These are phyloP conservation scores for Diachasmimorpha longicaudata DNA, from an alignment of 1,140 invertebrate genomes.

Conservation along the genomic window DNA sequence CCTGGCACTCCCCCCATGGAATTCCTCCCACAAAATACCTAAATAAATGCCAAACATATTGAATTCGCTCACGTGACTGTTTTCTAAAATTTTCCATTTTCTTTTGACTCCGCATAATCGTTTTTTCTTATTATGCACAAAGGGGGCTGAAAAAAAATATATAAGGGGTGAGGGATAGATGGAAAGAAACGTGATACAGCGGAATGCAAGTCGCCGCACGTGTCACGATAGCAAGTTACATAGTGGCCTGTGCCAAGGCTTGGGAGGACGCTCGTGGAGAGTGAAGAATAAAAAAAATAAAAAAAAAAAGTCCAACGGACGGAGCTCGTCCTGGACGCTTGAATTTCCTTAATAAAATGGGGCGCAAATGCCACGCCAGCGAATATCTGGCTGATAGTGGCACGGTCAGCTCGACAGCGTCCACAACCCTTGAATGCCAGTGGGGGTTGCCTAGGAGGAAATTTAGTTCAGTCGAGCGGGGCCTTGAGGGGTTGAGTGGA, in stretches of 20 bases:
- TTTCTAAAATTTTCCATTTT: neutral
- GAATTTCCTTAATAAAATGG: conserved; percentile 58
- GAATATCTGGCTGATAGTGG: conserved; percentile 56
- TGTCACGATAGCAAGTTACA: conserved; percentile 4
- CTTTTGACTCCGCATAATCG: neutral
- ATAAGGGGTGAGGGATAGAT: neutral
- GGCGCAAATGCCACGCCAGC: conserved; percentile 56
- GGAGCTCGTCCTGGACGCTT: neutral
- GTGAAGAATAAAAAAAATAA: neutral
- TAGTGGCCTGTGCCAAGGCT: neutral
- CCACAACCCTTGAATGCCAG: conserved; percentile 37
- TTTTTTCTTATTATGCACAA: neutral
- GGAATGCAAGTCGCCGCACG: conserved; percentile 2
- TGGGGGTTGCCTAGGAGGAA: conserved; percentile 36
- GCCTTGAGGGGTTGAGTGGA: conserved; percentile 25
- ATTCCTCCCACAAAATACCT: too few species aligned
- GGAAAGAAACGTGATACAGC: neutral
- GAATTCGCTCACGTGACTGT: neutral
- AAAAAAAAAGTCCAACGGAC: neutral
- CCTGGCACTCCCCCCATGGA: too few species aligned
- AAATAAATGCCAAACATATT: neutral
- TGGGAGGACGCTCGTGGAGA: neutral
- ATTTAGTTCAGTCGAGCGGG: neutral
- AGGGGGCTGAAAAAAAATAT: neutral
- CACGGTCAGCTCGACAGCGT: conserved; percentile 45